Evolutionary conservation across 2,888 invertebrate species (phyloP).

Genomic region (Rhorus exstirpatorius): DNA sequence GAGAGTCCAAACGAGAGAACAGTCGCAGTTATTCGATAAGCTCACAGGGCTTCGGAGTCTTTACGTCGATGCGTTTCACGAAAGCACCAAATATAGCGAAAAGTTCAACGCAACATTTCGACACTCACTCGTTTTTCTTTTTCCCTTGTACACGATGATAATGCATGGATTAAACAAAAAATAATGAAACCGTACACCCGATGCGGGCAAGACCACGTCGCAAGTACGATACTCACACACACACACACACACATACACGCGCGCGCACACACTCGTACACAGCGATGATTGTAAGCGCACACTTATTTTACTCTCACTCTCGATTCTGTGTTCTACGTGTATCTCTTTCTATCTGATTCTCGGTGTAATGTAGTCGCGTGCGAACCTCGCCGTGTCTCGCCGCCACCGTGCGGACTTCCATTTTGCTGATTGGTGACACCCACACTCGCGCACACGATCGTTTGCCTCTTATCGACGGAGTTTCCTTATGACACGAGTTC

Average conservation of each 20-base stretch:
- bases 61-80: constrained; percentile 2
- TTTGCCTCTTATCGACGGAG: constrained; percentile 42
- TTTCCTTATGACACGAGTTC: neutral
- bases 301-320: constrained; percentile 42
- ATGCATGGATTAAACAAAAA: constrained; percentile 4
- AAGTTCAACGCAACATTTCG: constrained; percentile 9
- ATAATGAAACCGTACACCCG: constrained; percentile 18
- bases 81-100: constrained; percentile 5
- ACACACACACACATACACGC: constrained; percentile 12
- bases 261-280: constrained; percentile 12
- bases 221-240: constrained; percentile 18
- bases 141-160: constrained; percentile 32
- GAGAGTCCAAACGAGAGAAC: neutral
- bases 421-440: constrained; percentile 11
- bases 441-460: neutral
- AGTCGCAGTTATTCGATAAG: constrained; percentile 7
- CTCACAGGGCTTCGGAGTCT: constrained; percentile 15
- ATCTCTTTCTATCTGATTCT: constrained; percentile 46
- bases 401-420: constrained; percentile 61
- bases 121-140: constrained; percentile 35
- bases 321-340: constrained; percentile 14
- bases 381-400: constrained; percentile 45
- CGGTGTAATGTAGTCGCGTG: constrained; percentile 21
- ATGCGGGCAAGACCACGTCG: constrained; percentile 47
- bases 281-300: constrained; percentile 39